These are phyloP conservation scores for Eristalis tenax DNA, from an alignment of 2,888 invertebrate genomes.

Conservation along the genomic window DNA sequence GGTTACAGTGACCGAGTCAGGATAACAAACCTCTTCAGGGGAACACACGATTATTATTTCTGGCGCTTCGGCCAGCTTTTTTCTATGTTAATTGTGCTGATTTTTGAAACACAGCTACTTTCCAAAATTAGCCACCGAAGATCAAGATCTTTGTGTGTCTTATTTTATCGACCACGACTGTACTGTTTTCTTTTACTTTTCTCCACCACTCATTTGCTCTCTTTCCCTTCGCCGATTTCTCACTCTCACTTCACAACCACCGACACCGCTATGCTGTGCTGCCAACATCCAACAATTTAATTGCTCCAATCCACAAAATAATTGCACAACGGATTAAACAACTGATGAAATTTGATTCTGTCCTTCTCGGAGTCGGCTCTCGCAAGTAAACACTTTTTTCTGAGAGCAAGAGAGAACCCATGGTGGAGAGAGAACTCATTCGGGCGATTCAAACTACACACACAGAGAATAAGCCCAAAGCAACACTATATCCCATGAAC, in stretches of 20 bases:
- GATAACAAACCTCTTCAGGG: too few species aligned
- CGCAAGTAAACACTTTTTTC: slow-evolving; percentile 50
- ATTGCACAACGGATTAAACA: slow-evolving; percentile 33
- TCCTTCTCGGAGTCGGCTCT: slow-evolving; percentile 27
- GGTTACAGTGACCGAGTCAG: too few species aligned
- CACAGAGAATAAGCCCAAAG: not conserved
- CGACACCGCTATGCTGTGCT: not conserved
- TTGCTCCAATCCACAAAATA: slow-evolving; percentile 9
- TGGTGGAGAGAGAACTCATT: not conserved
- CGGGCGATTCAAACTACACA: not conserved
- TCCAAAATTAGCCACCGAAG: too few species aligned
- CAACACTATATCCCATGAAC: slow-evolving; percentile 15
- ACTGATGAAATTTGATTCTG: not conserved
- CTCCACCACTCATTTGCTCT: not conserved
- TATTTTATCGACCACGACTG: slow-evolving; percentile 48
- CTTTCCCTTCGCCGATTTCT: not conserved
- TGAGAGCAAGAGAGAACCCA: slow-evolving; percentile 3
- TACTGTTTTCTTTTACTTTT: slow-evolving; percentile 40
- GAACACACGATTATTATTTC: too few species aligned
- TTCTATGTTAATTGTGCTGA: too few species aligned
- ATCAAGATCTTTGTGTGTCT: not conserved
- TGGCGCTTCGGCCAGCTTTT: too few species aligned
- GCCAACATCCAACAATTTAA: not conserved
- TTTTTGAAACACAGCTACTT: slow-evolving; percentile 1
- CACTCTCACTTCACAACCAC: not conserved